Conservation (phyloP, 92 coral and sea anemone species). For the Ricordea florida region DNA sequence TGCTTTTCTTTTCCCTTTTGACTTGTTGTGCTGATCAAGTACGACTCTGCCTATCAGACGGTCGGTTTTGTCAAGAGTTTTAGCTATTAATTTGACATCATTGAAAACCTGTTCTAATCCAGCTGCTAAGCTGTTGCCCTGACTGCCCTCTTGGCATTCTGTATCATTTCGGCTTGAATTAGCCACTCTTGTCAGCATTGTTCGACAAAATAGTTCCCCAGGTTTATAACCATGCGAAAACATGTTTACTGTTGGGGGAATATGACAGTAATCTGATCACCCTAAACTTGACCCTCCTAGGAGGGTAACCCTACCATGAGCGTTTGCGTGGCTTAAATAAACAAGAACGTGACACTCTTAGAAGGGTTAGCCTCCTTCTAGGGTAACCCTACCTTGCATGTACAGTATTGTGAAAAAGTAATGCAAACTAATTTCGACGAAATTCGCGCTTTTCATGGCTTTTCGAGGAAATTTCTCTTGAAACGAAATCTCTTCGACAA, state of each 20-base stretch:
- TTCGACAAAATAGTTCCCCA: constrained; percentile 7
- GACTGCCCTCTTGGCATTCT: background rate
- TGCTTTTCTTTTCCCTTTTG: constrained; percentile 3
- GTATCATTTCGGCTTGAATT: background rate
- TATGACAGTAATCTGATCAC: constrained; percentile 11
- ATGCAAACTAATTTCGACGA: too few relatives aligned
- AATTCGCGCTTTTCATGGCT: too few relatives aligned
- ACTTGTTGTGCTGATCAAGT: background rate
- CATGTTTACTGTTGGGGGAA: constrained; percentile 5
- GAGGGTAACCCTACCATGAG: constrained; percentile 32
- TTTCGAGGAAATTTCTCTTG: too few relatives aligned
- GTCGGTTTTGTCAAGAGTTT: background rate
- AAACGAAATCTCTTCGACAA: too few relatives aligned
- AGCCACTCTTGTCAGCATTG: constrained; percentile 9
- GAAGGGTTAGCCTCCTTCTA: constrained; percentile 48
- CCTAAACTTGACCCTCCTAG: constrained; percentile 32
- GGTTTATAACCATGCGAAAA: background rate
- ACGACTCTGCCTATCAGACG: background rate
- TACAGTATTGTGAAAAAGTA: too few relatives aligned
- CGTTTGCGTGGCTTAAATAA: constrained; percentile 53
- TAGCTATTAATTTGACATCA: background rate
- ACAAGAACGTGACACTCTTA: constrained; percentile 39
- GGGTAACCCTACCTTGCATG: constrained; percentile 51
- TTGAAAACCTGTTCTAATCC: background rate
- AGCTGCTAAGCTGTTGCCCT: constrained; percentile 12